These are phyloP conservation scores for Thalassaphorura encarpata DNA, from an alignment of 1,140 invertebrate genomes.

Conservation along the genomic window DNA sequence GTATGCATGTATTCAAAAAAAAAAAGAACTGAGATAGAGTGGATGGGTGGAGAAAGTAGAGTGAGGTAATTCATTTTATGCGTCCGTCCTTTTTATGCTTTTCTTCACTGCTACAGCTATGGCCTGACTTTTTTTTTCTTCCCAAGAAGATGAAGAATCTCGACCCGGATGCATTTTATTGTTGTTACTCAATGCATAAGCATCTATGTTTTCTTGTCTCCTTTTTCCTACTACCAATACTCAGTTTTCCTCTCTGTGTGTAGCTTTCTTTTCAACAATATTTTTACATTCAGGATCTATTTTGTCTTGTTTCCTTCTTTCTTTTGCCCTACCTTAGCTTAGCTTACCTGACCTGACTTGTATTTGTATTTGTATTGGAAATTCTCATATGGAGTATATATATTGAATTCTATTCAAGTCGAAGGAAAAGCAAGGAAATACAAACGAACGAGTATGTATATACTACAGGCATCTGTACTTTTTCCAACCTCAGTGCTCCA, in stretches of 20 bases:
- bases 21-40: background rate
- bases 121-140: background rate
- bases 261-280: background rate
- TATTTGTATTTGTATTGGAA: background rate
- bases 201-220: background rate
- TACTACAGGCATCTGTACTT: too few species aligned
- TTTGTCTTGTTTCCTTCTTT: background rate
- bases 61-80: conserved; percentile 23
- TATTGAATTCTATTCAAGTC: too few species aligned
- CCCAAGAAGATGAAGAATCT: background rate
- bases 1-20: background rate
- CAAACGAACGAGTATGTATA: too few species aligned
- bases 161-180: conserved; percentile 12
- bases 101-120: conserved; percentile 34
- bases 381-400: too few species aligned
- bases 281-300: background rate
- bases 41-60: too few species aligned
- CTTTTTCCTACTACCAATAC: background rate
- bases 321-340: background rate
- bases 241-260: too few species aligned
- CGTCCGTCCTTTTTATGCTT: conserved; percentile 25
- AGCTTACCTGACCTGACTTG: background rate
- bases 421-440: too few species aligned
- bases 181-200: background rate
- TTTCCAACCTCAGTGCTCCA: too few species aligned